Conservation (phyloP, 92 coral and sea anemone species). For the Ricordea florida region DNA sequence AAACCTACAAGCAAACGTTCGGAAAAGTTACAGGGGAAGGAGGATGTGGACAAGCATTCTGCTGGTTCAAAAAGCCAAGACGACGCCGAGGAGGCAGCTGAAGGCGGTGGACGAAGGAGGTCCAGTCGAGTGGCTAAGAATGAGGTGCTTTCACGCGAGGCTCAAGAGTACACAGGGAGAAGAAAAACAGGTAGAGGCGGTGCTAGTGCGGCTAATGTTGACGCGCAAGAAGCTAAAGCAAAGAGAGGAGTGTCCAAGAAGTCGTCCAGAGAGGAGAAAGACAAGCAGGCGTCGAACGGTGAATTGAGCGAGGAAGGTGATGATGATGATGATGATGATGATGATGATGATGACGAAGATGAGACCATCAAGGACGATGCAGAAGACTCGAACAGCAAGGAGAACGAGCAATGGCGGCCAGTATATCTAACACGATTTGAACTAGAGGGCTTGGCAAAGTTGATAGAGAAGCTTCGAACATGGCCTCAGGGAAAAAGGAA, state of each 20-base stretch:
- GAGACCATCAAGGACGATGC: slow-evolving; percentile 27
- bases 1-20: neutral
- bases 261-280: slow-evolving; percentile 34
- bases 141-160: slow-evolving; percentile 49
- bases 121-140: slow-evolving; percentile 69
- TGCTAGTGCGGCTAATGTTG: slow-evolving; percentile 11
- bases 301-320: slow-evolving; percentile 33
- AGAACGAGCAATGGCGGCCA: slow-evolving; percentile 76
- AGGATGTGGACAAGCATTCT: neutral
- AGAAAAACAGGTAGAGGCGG: slow-evolving; percentile 9
- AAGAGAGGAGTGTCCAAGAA: slow-evolving; percentile 22
- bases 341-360: slow-evolving; percentile 17
- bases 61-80: neutral
- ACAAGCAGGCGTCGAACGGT: slow-evolving; percentile 3
- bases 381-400: too few species aligned
- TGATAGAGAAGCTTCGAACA: slow-evolving; percentile 70
- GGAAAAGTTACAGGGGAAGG: too few species aligned
- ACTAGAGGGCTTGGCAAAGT: slow-evolving; percentile 56
- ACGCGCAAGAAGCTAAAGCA: neutral
- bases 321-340: slow-evolving; percentile 47
- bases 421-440: slow-evolving; percentile 83
- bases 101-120: slow-evolving; percentile 59
- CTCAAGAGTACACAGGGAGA: slow-evolving; percentile 47
- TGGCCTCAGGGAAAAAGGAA: slow-evolving; percentile 84
- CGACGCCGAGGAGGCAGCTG: slow-evolving; percentile 11